Base-by-base conservation (phyloP, 2,113 vertebrate species). In the Oplegnathus fasciatus region DNA sequence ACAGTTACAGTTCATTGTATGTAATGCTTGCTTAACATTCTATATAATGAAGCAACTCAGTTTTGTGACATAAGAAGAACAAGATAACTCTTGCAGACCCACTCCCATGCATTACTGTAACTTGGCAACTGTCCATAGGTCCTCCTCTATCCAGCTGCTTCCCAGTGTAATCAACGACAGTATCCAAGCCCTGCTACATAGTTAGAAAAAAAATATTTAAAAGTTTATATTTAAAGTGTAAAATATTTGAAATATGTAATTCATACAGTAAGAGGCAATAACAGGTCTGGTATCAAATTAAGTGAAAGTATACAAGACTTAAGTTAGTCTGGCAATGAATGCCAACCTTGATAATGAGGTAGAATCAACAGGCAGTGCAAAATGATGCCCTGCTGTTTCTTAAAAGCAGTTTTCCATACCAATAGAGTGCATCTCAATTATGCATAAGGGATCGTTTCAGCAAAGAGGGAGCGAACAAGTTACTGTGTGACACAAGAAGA, bases 381-480 rank as follows among this genome's bases (percentile, higher is more conserved):
- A 52, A 18, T n/a, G 7, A 62, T 46, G 28, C 2, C 9, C 10
- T 30, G 13, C 71, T 80, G 55, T 68, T 78, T 30, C 10, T 24
- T 3, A n/a, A 46, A 48, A 58, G 14, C 13, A 52, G 28, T 58
- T 57, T 37, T 67, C n/a, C 66, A 58, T 10, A 44, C 15, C 34
- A 26, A 46, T 7, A 75, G 3, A 10, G 13, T 11, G 24, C 4
- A 55, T 40, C 72, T 44, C n/a, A 46, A 5, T 66, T 44, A 17
- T 50, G 28, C 58, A 71, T 48, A 24, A 67, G 37, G 37, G 14
- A 65, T 48, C 0, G 28, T 70, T 60, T 86, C 50, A 69, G 66
- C 54, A 50, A 55, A 62, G 20, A 75, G 28, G 55, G 20, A 66
- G 28, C 13, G 5, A 42, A 20, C 18, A 32, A 55, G 30, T 73